Evolutionary conservation across 2,888 invertebrate genomes (phyloP).

Genomic region (Ectropis crepuscularia): DNA sequence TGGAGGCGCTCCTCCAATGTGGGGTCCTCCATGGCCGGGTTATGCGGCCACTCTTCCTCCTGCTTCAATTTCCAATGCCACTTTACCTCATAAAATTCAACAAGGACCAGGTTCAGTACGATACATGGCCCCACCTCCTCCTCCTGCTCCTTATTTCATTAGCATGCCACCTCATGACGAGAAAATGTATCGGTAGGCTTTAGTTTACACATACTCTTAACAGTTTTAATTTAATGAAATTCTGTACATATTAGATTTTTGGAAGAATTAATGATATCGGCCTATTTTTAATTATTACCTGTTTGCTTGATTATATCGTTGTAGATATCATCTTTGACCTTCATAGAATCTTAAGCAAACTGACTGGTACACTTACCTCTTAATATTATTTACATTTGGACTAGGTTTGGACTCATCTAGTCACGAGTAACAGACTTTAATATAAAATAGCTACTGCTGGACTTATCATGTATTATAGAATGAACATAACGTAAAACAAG

Average conservation of each 20-base stretch:
- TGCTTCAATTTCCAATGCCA: conserved; percentile 85
- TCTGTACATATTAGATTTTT: conserved; percentile 58
- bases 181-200: conserved; percentile 85
- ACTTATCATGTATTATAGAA: background rate
- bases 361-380: conserved; percentile 29
- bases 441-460: conserved; percentile 4
- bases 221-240: conserved; percentile 23
- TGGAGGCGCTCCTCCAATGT: conserved; percentile 86
- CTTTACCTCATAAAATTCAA: conserved; percentile 87
- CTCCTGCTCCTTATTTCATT: conserved; percentile 87
- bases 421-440: conserved; percentile 45
- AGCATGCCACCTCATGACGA: conserved; percentile 86
- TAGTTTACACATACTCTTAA: conserved; percentile 4
- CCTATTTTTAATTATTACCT: conserved; percentile 18
- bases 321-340: conserved; percentile 55
- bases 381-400: conserved; percentile 35
- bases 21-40: conserved; percentile 82
- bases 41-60: conserved; percentile 86
- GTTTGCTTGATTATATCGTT: conserved; percentile 53
- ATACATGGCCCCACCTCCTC: conserved; percentile 84
- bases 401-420: conserved; percentile 53
- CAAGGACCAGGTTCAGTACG: conserved; percentile 81
- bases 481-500: background rate
- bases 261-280: conserved; percentile 51
- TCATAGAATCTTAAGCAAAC: conserved; percentile 29